These are phyloP conservation scores for Patiria pectinifera DNA, from an alignment of 53 echinoderm and acorn worm species.

Conservation along the genomic window DNA sequence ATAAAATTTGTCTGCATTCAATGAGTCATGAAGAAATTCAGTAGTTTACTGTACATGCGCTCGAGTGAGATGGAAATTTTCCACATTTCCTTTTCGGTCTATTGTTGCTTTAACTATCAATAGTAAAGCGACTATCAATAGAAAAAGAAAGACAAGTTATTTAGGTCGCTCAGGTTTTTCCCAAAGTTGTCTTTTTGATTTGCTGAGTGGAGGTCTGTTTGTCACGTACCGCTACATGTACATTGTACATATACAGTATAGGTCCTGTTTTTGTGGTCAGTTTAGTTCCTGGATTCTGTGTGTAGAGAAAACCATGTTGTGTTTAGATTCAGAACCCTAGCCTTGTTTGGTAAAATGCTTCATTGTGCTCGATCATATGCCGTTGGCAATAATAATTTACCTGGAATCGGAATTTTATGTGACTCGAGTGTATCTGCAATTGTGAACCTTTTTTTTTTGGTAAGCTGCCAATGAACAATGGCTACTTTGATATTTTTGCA, in stretches of 20 bases:
- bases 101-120: background rate
- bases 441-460: background rate
- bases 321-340: no score
- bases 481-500: background rate
- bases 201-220: background rate
- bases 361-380: background rate
- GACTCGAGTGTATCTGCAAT: background rate
- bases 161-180: background rate
- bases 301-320: background rate
- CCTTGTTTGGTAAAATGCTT: background rate
- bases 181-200: background rate
- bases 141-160: background rate
- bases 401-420: background rate
- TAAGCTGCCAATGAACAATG: background rate
- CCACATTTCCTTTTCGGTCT: background rate
- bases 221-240: no score
- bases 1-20: no score
- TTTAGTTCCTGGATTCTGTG: slow-evolving; percentile 25
- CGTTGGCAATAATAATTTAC: background rate
- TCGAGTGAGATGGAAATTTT: background rate
- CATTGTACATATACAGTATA: background rate
- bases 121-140: background rate
- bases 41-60: background rate
- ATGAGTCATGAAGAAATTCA: no score
- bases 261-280: slow-evolving; percentile 40